A percentile compares a stretch with the other conserved stretches of the same genome.
Evolutionary conservation across 35 echinoderm and acorn worm genomes (phyloP).

Genomic region (Stichopus chloronotus): DNA sequence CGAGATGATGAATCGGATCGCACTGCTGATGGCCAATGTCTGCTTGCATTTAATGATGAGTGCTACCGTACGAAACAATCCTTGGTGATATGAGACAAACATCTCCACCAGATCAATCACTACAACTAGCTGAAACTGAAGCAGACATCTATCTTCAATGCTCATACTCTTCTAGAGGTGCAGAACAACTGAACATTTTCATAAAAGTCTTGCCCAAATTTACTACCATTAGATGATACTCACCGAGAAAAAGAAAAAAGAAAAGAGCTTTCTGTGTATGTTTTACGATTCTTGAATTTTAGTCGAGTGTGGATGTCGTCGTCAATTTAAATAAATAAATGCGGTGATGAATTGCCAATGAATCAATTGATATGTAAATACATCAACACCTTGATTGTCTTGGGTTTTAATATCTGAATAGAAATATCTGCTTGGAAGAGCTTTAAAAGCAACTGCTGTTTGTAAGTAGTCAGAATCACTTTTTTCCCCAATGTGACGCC

Average conservation of each 20-base stretch:
- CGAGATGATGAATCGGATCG: neutral
- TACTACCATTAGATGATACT: neutral
- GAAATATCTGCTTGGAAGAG: too few species aligned
- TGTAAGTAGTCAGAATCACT: too few species aligned
- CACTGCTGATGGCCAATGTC: neutral
- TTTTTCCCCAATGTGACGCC: too few species aligned
- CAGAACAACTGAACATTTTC: neutral
- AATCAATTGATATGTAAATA: slow-evolving; percentile 7
- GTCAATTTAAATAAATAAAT: neutral
- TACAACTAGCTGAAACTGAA: neutral
- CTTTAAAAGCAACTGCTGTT: too few species aligned
- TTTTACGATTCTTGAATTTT: neutral
- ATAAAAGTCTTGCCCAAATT: neutral
- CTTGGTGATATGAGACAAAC: neutral
- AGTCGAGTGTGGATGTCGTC: neutral
- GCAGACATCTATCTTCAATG: neutral
- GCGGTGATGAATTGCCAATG: neutral
- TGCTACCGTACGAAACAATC: neutral
- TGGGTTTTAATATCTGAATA: neutral
- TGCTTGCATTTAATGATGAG: neutral
- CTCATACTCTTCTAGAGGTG: neutral
- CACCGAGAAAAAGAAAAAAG: neutral
- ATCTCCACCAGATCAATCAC: neutral
- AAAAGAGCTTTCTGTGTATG: neutral
- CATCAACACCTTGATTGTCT: neutral